A percentile compares a stretch with the other conserved stretches of the same genome.
These are phyloP conservation scores for Hemibagrus guttatus DNA, from an alignment of 2,797 vertebrate genomes.

Conservation along the genomic window DNA sequence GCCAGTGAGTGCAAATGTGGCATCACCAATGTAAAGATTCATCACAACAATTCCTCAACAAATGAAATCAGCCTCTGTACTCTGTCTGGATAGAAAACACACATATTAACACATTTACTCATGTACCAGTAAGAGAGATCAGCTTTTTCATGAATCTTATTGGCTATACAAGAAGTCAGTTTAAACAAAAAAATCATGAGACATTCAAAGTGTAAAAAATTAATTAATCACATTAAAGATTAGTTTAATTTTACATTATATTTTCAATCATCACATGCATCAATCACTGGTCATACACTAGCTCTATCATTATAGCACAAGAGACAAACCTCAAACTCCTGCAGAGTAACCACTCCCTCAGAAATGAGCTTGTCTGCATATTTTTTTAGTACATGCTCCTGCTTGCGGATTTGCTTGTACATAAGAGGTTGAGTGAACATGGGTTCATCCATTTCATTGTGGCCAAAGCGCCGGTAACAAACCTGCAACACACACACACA, in stretches of 20 bases:
- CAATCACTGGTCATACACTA: not conserved
- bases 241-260: too few relatives aligned
- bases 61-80: constrained; percentile 59
- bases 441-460: constrained; percentile 88
- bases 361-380: constrained; percentile 78
- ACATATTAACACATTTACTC: constrained; percentile 16
- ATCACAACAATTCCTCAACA: constrained; percentile 22
- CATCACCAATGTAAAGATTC: constrained; percentile 54
- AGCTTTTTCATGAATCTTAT: constrained; percentile 31
- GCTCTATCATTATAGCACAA: not conserved
- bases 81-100: not conserved
- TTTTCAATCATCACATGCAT: not conserved
- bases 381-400: constrained; percentile 88
- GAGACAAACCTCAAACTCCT: constrained; percentile 60
- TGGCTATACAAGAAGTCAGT: not conserved
- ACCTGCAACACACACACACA: constrained; percentile 59
- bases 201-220: not conserved
- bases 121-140: constrained; percentile 38
- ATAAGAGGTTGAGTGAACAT: constrained; percentile 89
- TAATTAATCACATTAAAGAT: too few relatives aligned
- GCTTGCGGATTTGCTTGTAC: constrained; percentile 88
- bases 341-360: constrained; percentile 87
- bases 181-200: constrained; percentile 6
- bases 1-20: constrained; percentile 54
- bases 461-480: constrained; percentile 84